Evolutionary conservation across 2,888 invertebrate genomes (phyloP).

Genomic region (Rhimphoctona megacephalus): DNA sequence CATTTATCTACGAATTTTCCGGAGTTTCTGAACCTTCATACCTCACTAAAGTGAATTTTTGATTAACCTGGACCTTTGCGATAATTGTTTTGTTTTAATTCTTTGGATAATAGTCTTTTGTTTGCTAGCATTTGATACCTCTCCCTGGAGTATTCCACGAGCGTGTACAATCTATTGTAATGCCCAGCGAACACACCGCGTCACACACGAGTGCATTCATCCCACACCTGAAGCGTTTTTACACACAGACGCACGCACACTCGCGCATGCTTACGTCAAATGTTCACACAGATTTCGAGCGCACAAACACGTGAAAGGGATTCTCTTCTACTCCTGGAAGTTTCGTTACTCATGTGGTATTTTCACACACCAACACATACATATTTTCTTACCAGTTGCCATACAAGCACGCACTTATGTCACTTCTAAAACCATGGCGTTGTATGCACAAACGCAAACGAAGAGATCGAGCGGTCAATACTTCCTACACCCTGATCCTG

Average conservation of each 20-base stretch:
- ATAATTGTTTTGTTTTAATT: not conserved
- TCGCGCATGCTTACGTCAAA: not conserved
- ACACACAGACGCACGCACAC: slow-evolving; percentile 25
- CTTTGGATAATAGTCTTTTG: slow-evolving; percentile 17
- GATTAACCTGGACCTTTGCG: not conserved
- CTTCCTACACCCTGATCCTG: not conserved
- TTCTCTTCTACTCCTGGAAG: slow-evolving; percentile 47
- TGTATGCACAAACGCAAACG: slow-evolving; percentile 5
- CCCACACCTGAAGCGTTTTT: slow-evolving; percentile 37
- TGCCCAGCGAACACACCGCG: slow-evolving; percentile 31
- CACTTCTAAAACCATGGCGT: slow-evolving; percentile 15
- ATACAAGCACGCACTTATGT: slow-evolving; percentile 8
- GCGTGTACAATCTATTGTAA: slow-evolving; percentile 35
- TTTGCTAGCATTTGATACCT: slow-evolving; percentile 16
- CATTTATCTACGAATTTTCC: not conserved
- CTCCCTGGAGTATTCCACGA: slow-evolving; percentile 9
- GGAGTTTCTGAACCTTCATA: not conserved
- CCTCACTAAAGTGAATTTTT: not conserved
- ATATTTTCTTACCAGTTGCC: slow-evolving; percentile 1
- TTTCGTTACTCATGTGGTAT: slow-evolving; percentile 36
- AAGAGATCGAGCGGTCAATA: not conserved
- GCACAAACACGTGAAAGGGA: slow-evolving; percentile 35
- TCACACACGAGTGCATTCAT: slow-evolving; percentile 62
- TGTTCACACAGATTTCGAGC: slow-evolving; percentile 35
- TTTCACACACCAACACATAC: slow-evolving; percentile 39